These are phyloP conservation scores for Sinocyclocheilus rhinocerous DNA, from an alignment of 2,113 vertebrate genomes.

Conservation along the genomic window DNA sequence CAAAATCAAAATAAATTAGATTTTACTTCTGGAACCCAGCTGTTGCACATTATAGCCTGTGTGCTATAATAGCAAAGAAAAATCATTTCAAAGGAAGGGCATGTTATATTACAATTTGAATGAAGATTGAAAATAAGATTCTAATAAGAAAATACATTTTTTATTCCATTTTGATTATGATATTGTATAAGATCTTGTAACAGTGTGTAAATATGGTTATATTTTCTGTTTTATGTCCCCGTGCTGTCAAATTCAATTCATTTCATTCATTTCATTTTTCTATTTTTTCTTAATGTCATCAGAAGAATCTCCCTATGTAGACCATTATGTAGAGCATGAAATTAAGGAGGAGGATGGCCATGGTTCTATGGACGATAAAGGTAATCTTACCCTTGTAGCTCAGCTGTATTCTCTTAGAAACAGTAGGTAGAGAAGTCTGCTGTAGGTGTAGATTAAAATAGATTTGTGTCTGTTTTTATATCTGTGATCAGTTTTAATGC, in stretches of 20 bases:
- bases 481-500: constrained; percentile 14
- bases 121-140: background rate
- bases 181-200: background rate
- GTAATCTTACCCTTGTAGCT: constrained; percentile 23
- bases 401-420: background rate
- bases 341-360: constrained; percentile 10
- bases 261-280: background rate
- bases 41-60: background rate
- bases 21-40: background rate
- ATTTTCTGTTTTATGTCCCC: background rate
- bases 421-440: background rate
- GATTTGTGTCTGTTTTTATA: background rate
- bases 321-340: constrained; percentile 26
- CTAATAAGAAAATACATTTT: background rate
- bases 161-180: background rate
- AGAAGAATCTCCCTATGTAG: background rate
- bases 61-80: background rate
- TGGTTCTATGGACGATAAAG: constrained; percentile 21
- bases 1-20: background rate
- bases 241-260: background rate
- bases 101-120: background rate
- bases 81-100: background rate
- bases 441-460: background rate
- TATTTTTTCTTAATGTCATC: background rate
- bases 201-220: background rate